These are phyloP conservation scores for Trisateles emortualis DNA, from an alignment of 2,888 invertebrate genomes.

Conservation along the genomic window DNA sequence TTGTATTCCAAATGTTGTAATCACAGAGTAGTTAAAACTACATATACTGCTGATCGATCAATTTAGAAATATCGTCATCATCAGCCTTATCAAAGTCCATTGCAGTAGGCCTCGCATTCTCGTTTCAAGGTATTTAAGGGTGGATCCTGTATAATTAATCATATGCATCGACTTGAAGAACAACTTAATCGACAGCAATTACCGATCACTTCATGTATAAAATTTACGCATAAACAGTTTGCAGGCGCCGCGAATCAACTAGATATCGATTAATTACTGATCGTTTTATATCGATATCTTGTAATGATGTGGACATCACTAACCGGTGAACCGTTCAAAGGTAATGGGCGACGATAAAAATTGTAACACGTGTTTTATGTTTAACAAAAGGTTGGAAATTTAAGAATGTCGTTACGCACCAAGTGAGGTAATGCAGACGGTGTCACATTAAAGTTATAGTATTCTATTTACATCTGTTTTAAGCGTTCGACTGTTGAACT, in stretches of 20 bases:
- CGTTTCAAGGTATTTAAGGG: conserved; percentile 56
- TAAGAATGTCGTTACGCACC: conserved; percentile 31
- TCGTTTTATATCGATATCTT: conserved; percentile 36
- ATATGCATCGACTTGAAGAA: conserved; percentile 57
- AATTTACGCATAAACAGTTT: conserved; percentile 38
- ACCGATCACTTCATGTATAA: conserved; percentile 38
- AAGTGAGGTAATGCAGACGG: conserved; percentile 8
- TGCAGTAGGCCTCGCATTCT: too few species aligned
- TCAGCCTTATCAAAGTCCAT: too few species aligned
- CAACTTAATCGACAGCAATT: conserved; percentile 62
- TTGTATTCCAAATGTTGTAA: conserved; percentile 42
- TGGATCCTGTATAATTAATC: conserved; percentile 37
- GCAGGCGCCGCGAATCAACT: conserved; percentile 33
- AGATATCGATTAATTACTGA: conserved; percentile 44
- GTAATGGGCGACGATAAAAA: conserved; percentile 38
- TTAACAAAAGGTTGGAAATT: conserved; percentile 28
- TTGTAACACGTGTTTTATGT: conserved; percentile 37
- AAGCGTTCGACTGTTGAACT: conserved; percentile 5
- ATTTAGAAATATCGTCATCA: too few species aligned
- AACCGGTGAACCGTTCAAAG: conserved; percentile 18
- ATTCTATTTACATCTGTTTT: conserved; percentile 26
- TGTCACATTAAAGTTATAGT: conserved; percentile 20
- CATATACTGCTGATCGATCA: conserved; percentile 50
- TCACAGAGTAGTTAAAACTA: conserved; percentile 37
- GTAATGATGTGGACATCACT: conserved; percentile 30